A percentile compares a stretch with the other conserved stretches of the same genome.
phyloP scores from a whole-genome alignment of 30 jellyfish, hydroid and myxozoan species.

The Haliclystus octoradiatus region DNA sequence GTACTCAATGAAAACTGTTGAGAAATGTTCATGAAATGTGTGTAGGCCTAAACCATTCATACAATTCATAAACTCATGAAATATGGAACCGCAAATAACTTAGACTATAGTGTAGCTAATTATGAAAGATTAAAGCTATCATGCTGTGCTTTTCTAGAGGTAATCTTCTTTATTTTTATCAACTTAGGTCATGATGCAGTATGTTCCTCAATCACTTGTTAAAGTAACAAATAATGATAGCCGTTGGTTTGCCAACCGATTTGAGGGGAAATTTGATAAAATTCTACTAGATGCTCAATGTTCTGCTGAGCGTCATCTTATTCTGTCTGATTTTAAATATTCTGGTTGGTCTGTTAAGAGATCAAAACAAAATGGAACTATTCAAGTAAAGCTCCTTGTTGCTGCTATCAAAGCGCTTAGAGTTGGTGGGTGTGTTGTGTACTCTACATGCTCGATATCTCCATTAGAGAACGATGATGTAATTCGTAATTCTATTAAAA shows the following conservation, averaged over 20 bases:
- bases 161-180: neutral
- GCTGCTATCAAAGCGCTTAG: slow-evolving; percentile 50
- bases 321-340: slow-evolving; percentile 39
- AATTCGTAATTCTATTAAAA: slow-evolving; percentile 9
- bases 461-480: slow-evolving; percentile 62
- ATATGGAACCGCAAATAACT: too few relatives aligned
- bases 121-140: too few relatives aligned
- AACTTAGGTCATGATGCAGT: neutral
- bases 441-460: slow-evolving; percentile 67
- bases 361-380: slow-evolving; percentile 33
- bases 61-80: too few relatives aligned
- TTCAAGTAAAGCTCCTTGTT: slow-evolving; percentile 39
- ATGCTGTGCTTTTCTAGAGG: too few relatives aligned
- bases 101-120: too few relatives aligned
- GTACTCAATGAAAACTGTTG: too few relatives aligned
- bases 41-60: too few relatives aligned
- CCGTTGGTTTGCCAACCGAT: slow-evolving; percentile 22
- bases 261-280: slow-evolving; percentile 26
- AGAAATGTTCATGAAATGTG: too few relatives aligned
- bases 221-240: slow-evolving; percentile 38
- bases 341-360: slow-evolving; percentile 64
- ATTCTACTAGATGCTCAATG: slow-evolving; percentile 76
- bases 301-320: slow-evolving; percentile 65
- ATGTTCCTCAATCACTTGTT: neutral
- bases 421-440: slow-evolving; percentile 55